phyloP scores from a whole-genome alignment of 2,797 vertebrate genomes.

The Synaphobranchus kaupii region DNA sequence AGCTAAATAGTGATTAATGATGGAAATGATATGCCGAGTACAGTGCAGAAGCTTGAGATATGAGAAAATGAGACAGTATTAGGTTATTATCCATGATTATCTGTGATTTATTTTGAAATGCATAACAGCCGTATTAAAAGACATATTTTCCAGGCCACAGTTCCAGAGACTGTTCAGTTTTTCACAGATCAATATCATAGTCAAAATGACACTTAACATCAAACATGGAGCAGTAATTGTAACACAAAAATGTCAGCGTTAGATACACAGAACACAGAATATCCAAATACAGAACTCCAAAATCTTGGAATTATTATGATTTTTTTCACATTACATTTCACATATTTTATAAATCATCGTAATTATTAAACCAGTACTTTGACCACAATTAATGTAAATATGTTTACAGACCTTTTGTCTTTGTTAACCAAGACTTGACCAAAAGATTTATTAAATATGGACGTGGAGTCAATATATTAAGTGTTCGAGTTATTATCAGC shows the following conservation, averaged over 20 bases:
- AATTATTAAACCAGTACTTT: not conserved
- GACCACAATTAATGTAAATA: not conserved
- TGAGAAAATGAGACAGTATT: not conserved
- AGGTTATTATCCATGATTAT: not conserved
- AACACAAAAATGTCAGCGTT: not conserved
- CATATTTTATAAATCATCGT: not conserved
- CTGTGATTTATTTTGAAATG: not conserved
- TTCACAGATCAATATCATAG: not conserved
- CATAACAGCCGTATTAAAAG: not conserved
- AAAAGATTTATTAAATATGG: not conserved
- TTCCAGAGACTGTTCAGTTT: not conserved
- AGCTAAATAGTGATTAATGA: conserved; percentile 19
- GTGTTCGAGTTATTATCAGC: not conserved
- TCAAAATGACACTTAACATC: not conserved
- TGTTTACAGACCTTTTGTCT: not conserved
- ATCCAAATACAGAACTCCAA: not conserved
- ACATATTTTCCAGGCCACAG: not conserved
- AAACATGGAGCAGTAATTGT: not conserved
- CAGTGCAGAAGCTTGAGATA: not conserved
- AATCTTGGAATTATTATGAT: not conserved
- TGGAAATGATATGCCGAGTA: not conserved
- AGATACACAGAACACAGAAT: not conserved
- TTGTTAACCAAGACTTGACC: not conserved
- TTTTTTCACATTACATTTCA: not conserved
- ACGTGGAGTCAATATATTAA: not conserved